A percentile compares a stretch with the other conserved stretches of the same genome.
Evolutionary conservation across 1,140 invertebrate genomes (phyloP).

Genomic region (Ceratina australensis): DNA sequence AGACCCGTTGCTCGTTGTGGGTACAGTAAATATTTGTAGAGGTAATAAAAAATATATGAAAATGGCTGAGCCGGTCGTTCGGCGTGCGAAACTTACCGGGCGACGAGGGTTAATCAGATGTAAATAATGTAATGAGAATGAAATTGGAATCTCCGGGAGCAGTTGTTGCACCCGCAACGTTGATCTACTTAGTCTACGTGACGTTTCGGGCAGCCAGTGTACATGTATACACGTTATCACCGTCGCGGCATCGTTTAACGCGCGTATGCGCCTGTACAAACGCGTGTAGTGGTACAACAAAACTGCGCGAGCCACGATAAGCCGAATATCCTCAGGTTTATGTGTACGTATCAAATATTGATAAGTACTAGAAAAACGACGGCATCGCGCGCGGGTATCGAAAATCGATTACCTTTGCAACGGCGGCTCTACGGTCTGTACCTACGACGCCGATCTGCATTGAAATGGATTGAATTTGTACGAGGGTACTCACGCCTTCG

Average conservation of each 20-base stretch:
- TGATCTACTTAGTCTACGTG: neutral
- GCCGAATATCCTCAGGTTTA: slow-evolving; percentile 7
- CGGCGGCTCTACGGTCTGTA: neutral
- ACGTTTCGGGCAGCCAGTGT: neutral
- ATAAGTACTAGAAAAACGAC: slow-evolving; percentile 9
- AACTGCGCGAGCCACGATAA: slow-evolving; percentile 2
- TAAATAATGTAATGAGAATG: too few relatives aligned
- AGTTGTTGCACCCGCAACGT: neutral
- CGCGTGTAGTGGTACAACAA: neutral
- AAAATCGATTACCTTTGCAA: slow-evolving; percentile 16
- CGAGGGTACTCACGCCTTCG: neutral
- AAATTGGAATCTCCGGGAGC: too few relatives aligned
- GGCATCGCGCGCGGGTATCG: neutral
- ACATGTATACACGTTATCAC: neutral
- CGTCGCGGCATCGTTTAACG: neutral
- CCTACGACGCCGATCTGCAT: neutral
- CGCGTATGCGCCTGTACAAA: neutral
- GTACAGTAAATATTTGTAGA: too few relatives aligned
- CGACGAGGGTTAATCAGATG: too few relatives aligned
- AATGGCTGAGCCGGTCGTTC: too few relatives aligned
- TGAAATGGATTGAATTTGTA: slow-evolving; percentile 14
- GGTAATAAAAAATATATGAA: too few relatives aligned
- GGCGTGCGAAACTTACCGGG: too few relatives aligned
- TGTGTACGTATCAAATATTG: slow-evolving; percentile 15
- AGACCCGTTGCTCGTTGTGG: too few relatives aligned